phyloP scores from a whole-genome alignment of 2,113 vertebrate species.

The Desmodus rotundus region DNA sequence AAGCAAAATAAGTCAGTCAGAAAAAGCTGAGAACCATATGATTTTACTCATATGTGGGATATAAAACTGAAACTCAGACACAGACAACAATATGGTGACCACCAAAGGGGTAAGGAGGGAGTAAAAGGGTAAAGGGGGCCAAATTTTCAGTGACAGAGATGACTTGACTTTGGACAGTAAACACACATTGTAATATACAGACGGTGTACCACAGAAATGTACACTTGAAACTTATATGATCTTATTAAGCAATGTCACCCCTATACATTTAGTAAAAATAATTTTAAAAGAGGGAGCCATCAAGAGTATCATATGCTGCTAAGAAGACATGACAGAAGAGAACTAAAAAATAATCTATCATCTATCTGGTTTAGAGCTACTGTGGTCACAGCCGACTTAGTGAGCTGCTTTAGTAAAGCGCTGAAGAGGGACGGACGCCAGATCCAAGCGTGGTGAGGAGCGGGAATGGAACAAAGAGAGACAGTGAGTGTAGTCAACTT shows the following conservation, averaged over 20 bases:
- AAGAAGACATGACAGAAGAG: not conserved
- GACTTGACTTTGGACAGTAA: not conserved
- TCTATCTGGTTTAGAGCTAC: not conserved
- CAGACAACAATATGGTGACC: not conserved
- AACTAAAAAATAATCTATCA: not conserved
- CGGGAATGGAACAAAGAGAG: not conserved
- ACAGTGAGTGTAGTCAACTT: not conserved
- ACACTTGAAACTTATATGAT: not conserved
- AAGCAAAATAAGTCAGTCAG: not conserved
- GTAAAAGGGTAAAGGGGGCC: not conserved
- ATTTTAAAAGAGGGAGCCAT: not conserved
- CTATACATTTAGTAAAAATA: not conserved
- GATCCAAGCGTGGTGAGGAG: not conserved
- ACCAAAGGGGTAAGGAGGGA: not conserved
- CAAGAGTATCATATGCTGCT: not conserved
- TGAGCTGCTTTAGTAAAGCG: not conserved
- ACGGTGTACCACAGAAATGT: not conserved
- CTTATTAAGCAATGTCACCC: not conserved
- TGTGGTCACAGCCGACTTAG: not conserved
- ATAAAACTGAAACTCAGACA: not conserved
- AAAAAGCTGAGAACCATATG: not conserved
- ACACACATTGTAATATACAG: not conserved
- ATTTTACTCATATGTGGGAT: not conserved
- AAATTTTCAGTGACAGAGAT: not conserved
- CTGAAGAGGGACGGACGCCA: not conserved